These are phyloP conservation scores for Caenorhabditis parvicauda DNA, from an alignment of 2,888 invertebrate species.

Conservation along the genomic window DNA sequence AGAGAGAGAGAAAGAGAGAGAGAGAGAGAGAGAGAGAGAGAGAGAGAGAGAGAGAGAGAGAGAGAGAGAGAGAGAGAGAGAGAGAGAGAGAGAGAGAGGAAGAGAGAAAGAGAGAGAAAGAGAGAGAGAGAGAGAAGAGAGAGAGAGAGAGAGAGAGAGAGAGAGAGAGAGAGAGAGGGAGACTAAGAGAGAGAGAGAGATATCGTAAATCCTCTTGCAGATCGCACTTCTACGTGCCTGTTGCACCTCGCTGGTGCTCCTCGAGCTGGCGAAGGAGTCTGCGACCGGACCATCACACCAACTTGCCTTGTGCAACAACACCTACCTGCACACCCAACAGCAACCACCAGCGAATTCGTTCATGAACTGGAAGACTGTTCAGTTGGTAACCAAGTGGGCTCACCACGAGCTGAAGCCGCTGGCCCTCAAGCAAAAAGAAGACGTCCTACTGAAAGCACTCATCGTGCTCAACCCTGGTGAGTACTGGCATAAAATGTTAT, in stretches of 20 bases:
- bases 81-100: too few relatives aligned
- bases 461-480: slow-evolving; percentile 40
- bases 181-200: too few relatives aligned
- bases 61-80: too few relatives aligned
- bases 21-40: too few relatives aligned
- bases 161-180: too few relatives aligned
- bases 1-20: too few relatives aligned
- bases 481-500: too few relatives aligned
- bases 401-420: slow-evolving; percentile 40
- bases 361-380: slow-evolving; percentile 44
- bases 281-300: slow-evolving; percentile 7
- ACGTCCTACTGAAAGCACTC: slow-evolving; percentile 46
- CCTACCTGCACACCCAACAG: slow-evolving; percentile 22
- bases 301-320: slow-evolving; percentile 33
- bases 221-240: slow-evolving; percentile 40
- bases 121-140: neutral
- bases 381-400: slow-evolving; percentile 41
- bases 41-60: too few relatives aligned
- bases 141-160: too few relatives aligned
- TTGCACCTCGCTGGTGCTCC: slow-evolving; percentile 46
- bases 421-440: slow-evolving; percentile 41
- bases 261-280: slow-evolving; percentile 36
- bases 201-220: too few relatives aligned
- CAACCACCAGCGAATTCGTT: slow-evolving; percentile 41
- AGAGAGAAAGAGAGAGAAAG: too few relatives aligned